phyloP scores from a whole-genome alignment of 2,113 vertebrate species.

The Cacatua alba region DNA sequence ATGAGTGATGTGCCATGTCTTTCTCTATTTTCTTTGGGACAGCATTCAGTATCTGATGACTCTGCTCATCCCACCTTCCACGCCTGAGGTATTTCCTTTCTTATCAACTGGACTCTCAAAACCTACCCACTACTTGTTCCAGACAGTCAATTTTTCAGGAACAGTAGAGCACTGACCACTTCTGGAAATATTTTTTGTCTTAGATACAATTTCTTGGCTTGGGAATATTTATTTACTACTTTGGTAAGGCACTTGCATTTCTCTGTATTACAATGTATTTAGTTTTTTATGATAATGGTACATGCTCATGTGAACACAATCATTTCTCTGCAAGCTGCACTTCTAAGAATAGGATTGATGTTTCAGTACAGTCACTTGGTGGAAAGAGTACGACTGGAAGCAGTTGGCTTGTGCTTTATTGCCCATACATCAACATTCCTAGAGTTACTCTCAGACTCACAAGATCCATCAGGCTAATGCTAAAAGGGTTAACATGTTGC shows the following conservation, averaged over 20 bases:
- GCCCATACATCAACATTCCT: neutral
- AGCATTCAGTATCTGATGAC: neutral
- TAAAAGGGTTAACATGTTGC: neutral
- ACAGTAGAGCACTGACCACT: neutral
- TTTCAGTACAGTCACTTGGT: neutral
- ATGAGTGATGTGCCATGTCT: neutral
- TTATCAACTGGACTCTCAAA: neutral
- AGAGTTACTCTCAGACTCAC: neutral
- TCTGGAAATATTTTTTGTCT: neutral
- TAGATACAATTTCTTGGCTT: neutral
- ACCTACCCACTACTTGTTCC: neutral
- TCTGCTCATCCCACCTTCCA: neutral
- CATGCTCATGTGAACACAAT: neutral
- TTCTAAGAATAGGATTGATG: conserved; percentile 18
- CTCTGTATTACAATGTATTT: neutral
- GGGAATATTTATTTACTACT: neutral
- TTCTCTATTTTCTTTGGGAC: neutral
- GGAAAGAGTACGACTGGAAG: neutral
- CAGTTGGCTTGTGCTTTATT: neutral
- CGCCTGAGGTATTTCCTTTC: neutral
- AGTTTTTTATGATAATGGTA: neutral
- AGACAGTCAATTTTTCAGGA: neutral
- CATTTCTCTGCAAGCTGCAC: neutral
- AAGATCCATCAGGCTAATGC: neutral
- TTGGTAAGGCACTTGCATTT: neutral